A percentile compares a stretch with the other conserved stretches of the same genome.
These are phyloP conservation scores for Danionella cerebrum DNA, from an alignment of 2,113 vertebrate genomes.

Conservation along the genomic window DNA sequence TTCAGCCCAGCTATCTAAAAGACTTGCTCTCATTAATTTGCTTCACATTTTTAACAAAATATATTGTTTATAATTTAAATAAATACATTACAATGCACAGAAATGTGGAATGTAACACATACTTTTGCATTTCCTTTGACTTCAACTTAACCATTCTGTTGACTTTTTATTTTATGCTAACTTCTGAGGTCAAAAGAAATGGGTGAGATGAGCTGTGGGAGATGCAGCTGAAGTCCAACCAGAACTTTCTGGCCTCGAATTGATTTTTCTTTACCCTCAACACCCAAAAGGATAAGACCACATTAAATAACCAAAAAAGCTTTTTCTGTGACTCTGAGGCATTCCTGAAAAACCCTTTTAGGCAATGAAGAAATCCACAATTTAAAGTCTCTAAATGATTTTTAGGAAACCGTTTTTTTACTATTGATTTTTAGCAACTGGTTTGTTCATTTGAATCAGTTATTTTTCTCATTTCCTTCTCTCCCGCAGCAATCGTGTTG, in stretches of 20 bases:
- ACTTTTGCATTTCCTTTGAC: background rate
- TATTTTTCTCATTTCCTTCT: background rate
- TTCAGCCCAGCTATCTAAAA: too few species aligned
- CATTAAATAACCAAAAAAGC: slow-evolving; percentile 34
- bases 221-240: background rate
- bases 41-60: too few species aligned
- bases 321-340: slow-evolving; percentile 19
- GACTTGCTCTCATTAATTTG: too few species aligned
- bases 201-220: background rate
- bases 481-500: slow-evolving; percentile 74
- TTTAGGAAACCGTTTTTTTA: background rate
- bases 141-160: background rate
- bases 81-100: too few species aligned
- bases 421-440: too few species aligned
- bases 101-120: too few species aligned
- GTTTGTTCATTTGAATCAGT: slow-evolving; percentile 4
- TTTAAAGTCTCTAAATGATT: slow-evolving; percentile 25
- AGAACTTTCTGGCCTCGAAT: slow-evolving; percentile 27
- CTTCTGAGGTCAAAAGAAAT: background rate
- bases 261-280: slow-evolving; percentile 26
- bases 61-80: too few species aligned
- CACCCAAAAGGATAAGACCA: slow-evolving; percentile 23
- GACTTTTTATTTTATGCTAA: background rate
- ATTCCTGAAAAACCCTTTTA: slow-evolving; percentile 18
- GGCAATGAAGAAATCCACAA: slow-evolving; percentile 19